Conservation (phyloP, 2,888 invertebrate genomes). For the Cataglyphis rosenhaueri region DNA sequence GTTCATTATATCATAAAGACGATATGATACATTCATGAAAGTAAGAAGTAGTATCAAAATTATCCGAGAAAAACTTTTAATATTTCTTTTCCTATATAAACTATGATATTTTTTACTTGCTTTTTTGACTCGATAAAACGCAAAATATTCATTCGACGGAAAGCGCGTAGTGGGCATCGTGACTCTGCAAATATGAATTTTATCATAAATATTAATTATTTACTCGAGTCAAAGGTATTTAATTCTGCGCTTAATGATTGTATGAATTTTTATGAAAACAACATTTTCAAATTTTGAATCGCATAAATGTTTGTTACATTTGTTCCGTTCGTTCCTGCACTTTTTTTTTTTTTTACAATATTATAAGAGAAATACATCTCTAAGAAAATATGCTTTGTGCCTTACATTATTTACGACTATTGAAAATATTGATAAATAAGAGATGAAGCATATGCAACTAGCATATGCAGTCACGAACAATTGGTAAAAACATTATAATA, state of each 20-base stretch:
- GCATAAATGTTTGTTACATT: neutral
- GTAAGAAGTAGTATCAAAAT: neutral
- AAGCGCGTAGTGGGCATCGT: neutral
- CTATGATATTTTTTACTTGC: neutral
- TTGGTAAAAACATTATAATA: neutral
- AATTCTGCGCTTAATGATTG: constrained; percentile 25
- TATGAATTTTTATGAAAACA: constrained; percentile 42
- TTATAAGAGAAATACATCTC: neutral
- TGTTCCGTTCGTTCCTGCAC: neutral
- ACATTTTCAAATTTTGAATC: constrained; percentile 32
- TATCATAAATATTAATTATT: constrained; percentile 38
- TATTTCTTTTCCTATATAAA: neutral
- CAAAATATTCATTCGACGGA: constrained; percentile 16
- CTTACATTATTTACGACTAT: neutral
- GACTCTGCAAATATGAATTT: constrained; percentile 25
- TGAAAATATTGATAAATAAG: constrained; percentile 25
- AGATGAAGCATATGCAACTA: neutral
- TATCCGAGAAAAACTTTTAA: neutral
- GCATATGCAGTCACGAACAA: neutral
- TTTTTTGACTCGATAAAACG: neutral
- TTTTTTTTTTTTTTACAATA: constrained; percentile 9
- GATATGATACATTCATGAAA: neutral
- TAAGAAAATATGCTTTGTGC: neutral
- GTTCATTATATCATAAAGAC: neutral
- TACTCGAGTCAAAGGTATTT: neutral